These are phyloP conservation scores for Eubasilissa regina DNA, from an alignment of 1,140 invertebrate genomes.

Conservation along the genomic window DNA sequence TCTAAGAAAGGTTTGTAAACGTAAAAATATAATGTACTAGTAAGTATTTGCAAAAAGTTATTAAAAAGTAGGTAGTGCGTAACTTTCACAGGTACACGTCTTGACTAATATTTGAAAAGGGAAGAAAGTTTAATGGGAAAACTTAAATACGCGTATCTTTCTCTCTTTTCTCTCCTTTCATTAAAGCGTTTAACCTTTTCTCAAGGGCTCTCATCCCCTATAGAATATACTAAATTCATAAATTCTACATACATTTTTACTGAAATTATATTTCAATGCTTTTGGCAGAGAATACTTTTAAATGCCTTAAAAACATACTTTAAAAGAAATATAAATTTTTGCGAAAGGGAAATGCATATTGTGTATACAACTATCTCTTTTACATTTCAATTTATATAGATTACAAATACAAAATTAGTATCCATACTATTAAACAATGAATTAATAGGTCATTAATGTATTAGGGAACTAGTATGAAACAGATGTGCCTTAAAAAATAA, in stretches of 20 bases:
- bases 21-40: background rate
- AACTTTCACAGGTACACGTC: background rate
- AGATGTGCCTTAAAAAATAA: too few species aligned
- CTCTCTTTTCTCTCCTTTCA: conserved; percentile 1
- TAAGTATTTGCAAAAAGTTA: background rate
- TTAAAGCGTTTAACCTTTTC: conserved; percentile 34
- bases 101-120: background rate
- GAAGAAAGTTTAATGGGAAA: conserved; percentile 33
- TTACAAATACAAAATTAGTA: too few species aligned
- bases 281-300: background rate
- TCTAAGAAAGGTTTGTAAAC: background rate
- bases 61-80: background rate
- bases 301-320: too few species aligned
- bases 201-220: background rate
- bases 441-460: too few species aligned
- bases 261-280: background rate
- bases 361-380: too few species aligned
- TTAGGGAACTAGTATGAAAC: too few species aligned
- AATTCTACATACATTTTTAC: background rate
- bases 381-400: too few species aligned
- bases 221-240: background rate
- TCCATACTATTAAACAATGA: too few species aligned
- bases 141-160: conserved; percentile 41
- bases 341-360: too few species aligned
- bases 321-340: too few species aligned